Base-by-base conservation (phyloP, 1,140 invertebrate species). In the Euglossa dilemma region DNA sequence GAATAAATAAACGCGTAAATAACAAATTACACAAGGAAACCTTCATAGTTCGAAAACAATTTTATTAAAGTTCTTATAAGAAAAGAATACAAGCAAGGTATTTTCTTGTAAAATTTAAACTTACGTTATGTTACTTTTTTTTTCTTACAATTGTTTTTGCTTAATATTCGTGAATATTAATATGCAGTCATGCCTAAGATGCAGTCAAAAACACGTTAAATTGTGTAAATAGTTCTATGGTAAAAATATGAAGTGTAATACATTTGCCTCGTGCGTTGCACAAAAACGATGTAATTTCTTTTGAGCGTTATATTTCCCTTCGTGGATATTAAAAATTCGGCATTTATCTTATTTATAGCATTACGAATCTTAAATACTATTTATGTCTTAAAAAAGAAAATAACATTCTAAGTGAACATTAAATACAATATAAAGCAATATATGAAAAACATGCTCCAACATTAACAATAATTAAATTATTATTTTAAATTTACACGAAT, bases 71-170 rank as follows among this genome's bases (percentile, higher is more conserved):
- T 78, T 69, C 11, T 78, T 52, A 80, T 80, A 72, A 80, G 77
- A 84, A 84, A 84, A 50, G 61, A 67, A 67, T 84, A 84, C 77
- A 84, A 83, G 81, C 81, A n/a, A 80, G 16, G 36, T 57, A 73
- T 80, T 80, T 54, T 79, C 12, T 28, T 45, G 72, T 66, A 80
- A 79, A 84, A 47, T 84, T 67, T 84, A 1, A 56, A 67, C 77
- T 83, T 83, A 83, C 28, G 8, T 56, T 70, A 78, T 61, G 18
- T 83, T 77, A 66, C 45, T n/a, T 78, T 4, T 67, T 64, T 64
- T 71, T 67, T 64, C 56, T 71, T 71, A 63, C 80, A 78, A 59
- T 59, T 70, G 6, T 61, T 56, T 81, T 76, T 57, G 50, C 69
- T 76, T 66, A 76, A 14, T 76, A 61, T 63, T 64, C 18, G 57